Evolutionary conservation across 2,797 vertebrate species (phyloP), one percentile per base, ranked within the genome.

Genomic region (Echeneis naucrates): DNA sequence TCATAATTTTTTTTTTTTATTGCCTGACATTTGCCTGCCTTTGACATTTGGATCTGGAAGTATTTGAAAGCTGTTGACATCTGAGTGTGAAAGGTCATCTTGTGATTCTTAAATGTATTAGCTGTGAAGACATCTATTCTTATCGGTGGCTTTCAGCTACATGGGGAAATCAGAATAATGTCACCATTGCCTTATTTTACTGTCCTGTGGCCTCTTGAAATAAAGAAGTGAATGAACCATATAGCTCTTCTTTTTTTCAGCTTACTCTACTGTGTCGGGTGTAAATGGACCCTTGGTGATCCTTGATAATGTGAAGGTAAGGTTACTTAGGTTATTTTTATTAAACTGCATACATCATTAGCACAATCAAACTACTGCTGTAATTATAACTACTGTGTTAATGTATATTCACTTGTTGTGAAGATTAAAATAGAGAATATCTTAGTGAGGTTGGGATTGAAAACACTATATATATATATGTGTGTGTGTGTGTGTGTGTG

Each of bases 251-350:
- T 82, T 24, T 77, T 35, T 90, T 89, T 50, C 87, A 96, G 95
- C 95, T n/a, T 96, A 96, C 78, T 95, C 93, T 9, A 96, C 95
- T 16, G 95, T 96, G 37, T 95, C 95, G 0, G 95, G 95, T 64
- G 95, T 96, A 19, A 96, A 96, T 30, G 95, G 95, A 21, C 95
- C 95, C 3, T 85, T 96, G 83, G 95, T 96, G 54, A 95, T 96
- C 80, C 85, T 96, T 87, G 95, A 95, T 79, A 94, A 95, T 62
- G 95, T 96, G 57, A 96, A 96, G 94, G 95, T 96, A 56, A 88
- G 83, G 13, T 55, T 48, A 64, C 32, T 33, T 4, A 47, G 3
- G 57, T 42, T 42, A 0, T 63, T 45, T 55, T 14, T 30, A 27
- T 67, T 24, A 2, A 59, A 47, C 27, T 2, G 7, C 4, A 12